These are phyloP conservation scores for Dioctria linearis DNA, from an alignment of 2,888 invertebrate genomes.

Conservation along the genomic window DNA sequence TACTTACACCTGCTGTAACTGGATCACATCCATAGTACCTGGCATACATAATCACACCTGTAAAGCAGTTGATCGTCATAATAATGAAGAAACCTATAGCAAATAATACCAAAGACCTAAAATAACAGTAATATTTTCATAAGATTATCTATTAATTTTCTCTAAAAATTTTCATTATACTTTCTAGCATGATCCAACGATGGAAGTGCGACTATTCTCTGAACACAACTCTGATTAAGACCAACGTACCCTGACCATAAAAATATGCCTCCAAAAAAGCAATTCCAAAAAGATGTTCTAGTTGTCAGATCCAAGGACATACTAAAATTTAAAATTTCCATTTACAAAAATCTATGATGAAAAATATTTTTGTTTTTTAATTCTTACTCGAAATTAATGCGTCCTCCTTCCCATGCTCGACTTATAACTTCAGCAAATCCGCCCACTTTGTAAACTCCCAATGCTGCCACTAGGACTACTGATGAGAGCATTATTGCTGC, in stretches of 20 bases:
- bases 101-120: conserved; percentile 73
- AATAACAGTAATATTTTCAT: not conserved
- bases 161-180: conserved; percentile 62
- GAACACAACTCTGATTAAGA: conserved; percentile 82
- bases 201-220: conserved; percentile 78
- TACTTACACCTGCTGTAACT: conserved; percentile 70
- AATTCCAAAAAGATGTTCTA: conserved; percentile 78
- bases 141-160: not conserved
- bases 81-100: conserved; percentile 74
- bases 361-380: not conserved
- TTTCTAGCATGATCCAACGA: conserved; percentile 74
- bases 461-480: conserved; percentile 67
- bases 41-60: conserved; percentile 75
- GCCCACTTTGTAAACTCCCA: conserved; percentile 69
- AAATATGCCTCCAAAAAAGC: conserved; percentile 74
- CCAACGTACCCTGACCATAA: conserved; percentile 78
- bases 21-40: conserved; percentile 77
- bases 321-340: conserved; percentile 67
- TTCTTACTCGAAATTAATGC: conserved; percentile 68
- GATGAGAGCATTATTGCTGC: conserved; percentile 69
- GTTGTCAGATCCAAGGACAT: conserved; percentile 75
- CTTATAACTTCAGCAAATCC: conserved; percentile 68
- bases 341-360: not conserved
- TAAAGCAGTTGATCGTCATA: conserved; percentile 75
- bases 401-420: conserved; percentile 66